These are phyloP conservation scores for Pantala flavescens DNA, from an alignment of 1,140 invertebrate genomes.

Conservation along the genomic window DNA sequence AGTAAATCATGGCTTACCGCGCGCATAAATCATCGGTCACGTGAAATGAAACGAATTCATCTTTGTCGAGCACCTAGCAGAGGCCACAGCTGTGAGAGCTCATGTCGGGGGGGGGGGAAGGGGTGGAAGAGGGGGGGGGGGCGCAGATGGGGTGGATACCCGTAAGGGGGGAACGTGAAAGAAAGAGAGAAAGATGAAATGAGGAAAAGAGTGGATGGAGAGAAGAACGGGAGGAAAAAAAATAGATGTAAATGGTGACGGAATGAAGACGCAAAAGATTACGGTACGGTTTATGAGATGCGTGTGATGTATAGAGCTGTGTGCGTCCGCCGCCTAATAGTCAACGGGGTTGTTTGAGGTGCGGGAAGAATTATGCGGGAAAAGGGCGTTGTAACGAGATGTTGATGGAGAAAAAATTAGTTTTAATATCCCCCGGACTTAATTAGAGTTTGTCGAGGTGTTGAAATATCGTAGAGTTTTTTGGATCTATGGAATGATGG, in stretches of 20 bases:
- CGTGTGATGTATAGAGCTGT: too few species aligned
- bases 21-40: constrained; percentile 7
- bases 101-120: not conserved
- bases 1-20: constrained; percentile 4
- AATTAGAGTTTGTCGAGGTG: too few species aligned
- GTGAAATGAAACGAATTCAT: constrained; percentile 10
- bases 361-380: too few species aligned
- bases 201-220: not conserved
- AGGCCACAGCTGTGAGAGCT: not conserved
- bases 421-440: too few species aligned
- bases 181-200: not conserved
- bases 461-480: too few species aligned
- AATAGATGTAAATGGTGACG: not conserved
- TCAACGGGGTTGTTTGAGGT: too few species aligned
- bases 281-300: too few species aligned
- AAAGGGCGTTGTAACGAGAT: too few species aligned
- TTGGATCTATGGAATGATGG: too few species aligned
- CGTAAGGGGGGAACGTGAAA: not conserved
- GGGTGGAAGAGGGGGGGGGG: not conserved
- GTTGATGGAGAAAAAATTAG: too few species aligned
- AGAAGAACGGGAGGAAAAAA: not conserved
- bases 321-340: too few species aligned
- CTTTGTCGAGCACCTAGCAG: not conserved
- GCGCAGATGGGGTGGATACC: not conserved
- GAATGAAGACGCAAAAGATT: too few species aligned